Evolutionary conservation across 2,888 invertebrate genomes (phyloP).

Genomic region (Coremacera marginata): DNA sequence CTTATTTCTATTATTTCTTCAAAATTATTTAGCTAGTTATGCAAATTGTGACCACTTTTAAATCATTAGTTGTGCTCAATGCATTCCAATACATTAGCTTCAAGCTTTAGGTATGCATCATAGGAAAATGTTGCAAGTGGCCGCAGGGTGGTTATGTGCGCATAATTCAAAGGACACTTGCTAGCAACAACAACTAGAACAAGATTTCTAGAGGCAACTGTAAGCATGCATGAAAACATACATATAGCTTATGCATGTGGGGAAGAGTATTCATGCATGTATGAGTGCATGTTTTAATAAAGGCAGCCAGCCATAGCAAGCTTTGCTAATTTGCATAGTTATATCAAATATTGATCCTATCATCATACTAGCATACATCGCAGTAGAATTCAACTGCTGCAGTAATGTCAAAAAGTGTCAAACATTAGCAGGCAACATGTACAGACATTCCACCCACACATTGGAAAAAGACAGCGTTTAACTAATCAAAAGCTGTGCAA

Average conservation of each 20-base stretch:
- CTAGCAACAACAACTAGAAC: not conserved
- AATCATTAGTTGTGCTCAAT: too few species aligned
- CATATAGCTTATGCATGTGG: not conserved
- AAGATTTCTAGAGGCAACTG: not conserved
- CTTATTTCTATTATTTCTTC: too few species aligned
- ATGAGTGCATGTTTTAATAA: too few species aligned
- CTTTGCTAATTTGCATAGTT: slow-evolving; percentile 39
- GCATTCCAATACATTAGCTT: too few species aligned
- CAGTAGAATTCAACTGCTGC: not conserved
- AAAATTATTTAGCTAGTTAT: too few species aligned
- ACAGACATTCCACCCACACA: not conserved
- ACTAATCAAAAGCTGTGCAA: too few species aligned
- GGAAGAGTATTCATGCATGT: not conserved
- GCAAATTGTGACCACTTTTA: too few species aligned
- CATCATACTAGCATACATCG: slow-evolving; percentile 21
- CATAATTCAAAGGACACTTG: slow-evolving; percentile 24
- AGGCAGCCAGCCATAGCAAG: not conserved
- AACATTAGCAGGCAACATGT: not conserved
- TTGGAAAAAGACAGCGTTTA: not conserved
- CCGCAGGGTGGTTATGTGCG: slow-evolving; percentile 17
- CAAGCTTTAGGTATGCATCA: too few species aligned
- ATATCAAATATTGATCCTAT: slow-evolving; percentile 37
- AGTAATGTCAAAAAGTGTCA: not conserved
- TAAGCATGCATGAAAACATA: too few species aligned
- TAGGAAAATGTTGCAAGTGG: not conserved